Evolutionary conservation across 2,888 invertebrate species (phyloP), one percentile per base, ranked within the genome.

Genomic region (Anthrax anthrax): DNA sequence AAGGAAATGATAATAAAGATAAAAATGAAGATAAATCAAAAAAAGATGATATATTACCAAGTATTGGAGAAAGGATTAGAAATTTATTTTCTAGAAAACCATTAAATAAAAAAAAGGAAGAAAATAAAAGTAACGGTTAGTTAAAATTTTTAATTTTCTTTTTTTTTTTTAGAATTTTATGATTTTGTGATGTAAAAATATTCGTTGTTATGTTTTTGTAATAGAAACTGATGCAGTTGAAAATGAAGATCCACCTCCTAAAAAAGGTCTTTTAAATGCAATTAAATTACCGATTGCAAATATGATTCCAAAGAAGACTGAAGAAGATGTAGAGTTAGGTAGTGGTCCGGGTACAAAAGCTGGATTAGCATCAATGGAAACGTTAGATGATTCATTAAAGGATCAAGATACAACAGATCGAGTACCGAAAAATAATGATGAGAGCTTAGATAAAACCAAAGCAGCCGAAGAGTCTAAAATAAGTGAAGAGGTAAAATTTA

Each of bases 291-390:
- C 80, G n/a, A 67, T 79, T 51, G 77, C 74, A 23, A 76, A 74
- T 57, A 70, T 76, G 57, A 73, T 77, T 55, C 69, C 70, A 57
- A 68, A 65, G 54, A 63, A 67, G 46, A 64, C 69, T 56, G 48
- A 63, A 45, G 72, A 67, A 39, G 66, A 72, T 58, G 63, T 69
- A 8, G 76, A 77, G 60, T 62, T 72, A 29, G 73, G 76, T 47
- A 65, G 71, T 42, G 75, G 72, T 47, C 60, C 71, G 45, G 74
- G 74, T 49, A 64, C 67, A n/a, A 78, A 78, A 54, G 84, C 83
- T 8, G 80, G 83, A 18, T 70, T 87, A 43, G 86, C 87, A 2
- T 86, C 86, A 8, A 80, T 83, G 75, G 87, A 87, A 64, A 86
- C 86, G 1, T 69, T 86, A 39, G 86, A 84, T 59, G 86, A 86